Conservation (phyloP, 2,888 invertebrate genomes). For the Lasioglossum leucozonium region DNA sequence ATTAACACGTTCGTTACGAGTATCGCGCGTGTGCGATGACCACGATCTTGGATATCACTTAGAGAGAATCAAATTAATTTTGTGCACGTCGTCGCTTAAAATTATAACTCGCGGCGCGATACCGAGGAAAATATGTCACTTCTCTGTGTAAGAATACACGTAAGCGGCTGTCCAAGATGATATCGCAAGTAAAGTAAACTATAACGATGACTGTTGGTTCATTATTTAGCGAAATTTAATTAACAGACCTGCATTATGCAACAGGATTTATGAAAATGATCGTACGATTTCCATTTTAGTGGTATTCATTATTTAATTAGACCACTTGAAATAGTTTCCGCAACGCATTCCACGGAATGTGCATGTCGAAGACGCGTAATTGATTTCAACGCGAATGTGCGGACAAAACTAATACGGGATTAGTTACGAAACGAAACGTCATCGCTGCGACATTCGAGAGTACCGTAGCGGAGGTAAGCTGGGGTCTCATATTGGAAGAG, state of each 20-base stretch:
- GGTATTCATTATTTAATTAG: background rate
- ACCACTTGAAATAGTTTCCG: background rate
- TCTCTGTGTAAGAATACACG: too few relatives aligned
- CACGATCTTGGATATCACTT: background rate
- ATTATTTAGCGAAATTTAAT: background rate
- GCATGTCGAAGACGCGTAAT: background rate
- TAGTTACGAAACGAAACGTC: slow-evolving; percentile 3
- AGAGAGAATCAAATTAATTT: background rate
- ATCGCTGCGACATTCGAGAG: background rate
- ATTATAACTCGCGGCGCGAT: background rate
- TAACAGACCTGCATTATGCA: too few relatives aligned
- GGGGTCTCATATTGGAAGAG: background rate
- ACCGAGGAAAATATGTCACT: too few relatives aligned
- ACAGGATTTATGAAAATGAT: background rate
- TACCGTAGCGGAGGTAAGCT: background rate
- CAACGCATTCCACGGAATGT: background rate
- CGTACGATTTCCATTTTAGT: background rate
- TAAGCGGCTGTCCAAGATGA: background rate
- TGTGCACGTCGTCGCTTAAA: background rate
- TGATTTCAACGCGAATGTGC: background rate
- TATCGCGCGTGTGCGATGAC: background rate
- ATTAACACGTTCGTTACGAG: background rate
- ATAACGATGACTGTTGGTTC: background rate
- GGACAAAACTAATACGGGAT: background rate
- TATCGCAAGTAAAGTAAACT: background rate